phyloP scores from a whole-genome alignment of 2,797 vertebrate species.

The Sebastes iracundus region DNA sequence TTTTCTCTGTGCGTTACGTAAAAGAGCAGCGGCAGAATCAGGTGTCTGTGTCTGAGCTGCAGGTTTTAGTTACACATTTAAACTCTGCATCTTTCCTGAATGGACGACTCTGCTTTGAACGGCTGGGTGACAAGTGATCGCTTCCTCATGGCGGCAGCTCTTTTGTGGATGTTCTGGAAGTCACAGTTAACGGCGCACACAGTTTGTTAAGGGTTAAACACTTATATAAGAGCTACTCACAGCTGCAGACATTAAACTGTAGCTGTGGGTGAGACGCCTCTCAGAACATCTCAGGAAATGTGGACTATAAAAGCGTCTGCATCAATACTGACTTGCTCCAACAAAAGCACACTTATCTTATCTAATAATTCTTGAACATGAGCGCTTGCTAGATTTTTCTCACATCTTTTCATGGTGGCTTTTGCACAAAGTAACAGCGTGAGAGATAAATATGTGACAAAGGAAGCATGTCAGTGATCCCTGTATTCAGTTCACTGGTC shows the following conservation, averaged over 20 bases:
- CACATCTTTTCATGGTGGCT: background rate
- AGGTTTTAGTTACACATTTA: background rate
- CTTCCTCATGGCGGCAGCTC: background rate
- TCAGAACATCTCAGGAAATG: background rate
- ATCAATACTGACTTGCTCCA: background rate
- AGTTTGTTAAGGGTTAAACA: background rate
- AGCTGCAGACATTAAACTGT: background rate
- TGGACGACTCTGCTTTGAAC: background rate
- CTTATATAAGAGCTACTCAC: background rate
- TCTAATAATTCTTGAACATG: background rate
- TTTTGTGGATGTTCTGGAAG: background rate
- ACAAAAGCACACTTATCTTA: background rate
- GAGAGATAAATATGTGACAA: background rate
- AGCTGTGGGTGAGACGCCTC: background rate
- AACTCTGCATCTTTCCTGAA: background rate
- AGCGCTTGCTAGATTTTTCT: background rate
- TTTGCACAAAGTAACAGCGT: background rate
- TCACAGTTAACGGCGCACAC: background rate
- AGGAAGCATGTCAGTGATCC: too few species aligned
- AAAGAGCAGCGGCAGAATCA: slow-evolving; percentile 6
- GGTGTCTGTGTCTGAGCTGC: background rate
- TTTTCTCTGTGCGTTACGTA: background rate
- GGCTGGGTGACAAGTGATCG: background rate
- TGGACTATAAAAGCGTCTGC: background rate
- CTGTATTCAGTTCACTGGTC: background rate